Base-by-base conservation (phyloP, 2,113 vertebrate species). In the Onychostoma macrolepis region DNA sequence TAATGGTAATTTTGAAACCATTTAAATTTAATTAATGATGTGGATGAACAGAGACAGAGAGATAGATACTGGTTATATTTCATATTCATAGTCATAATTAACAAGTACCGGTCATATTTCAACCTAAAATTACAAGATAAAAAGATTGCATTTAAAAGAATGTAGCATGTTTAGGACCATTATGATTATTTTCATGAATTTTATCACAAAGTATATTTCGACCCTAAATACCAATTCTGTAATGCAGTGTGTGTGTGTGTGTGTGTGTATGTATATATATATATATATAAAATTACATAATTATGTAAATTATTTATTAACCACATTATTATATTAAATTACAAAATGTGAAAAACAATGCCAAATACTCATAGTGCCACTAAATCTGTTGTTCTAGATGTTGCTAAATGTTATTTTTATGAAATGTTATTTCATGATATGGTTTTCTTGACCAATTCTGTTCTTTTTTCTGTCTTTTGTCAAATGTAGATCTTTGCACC, bases 401-500 rank as follows among this genome's bases (percentile, higher is more conserved):
- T 24, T 38, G 19, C 8, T 38, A 38, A 21, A 72, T 72, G 33
- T 38, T 38, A 72, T 72, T 72, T 71, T 19, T 21, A 71, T 71
- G 17, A 21, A 48, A 21, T 36, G 7, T 36, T 71, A 28, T 50
- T 28, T 50, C 28, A 30, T 17, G 50, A 38, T 75, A 36, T 21
- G 30, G 19, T 41, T 56, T 21, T 19, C 21, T 58, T 84, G 48
- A 84, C 67, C 12, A 53, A 2, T 38, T 53, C 4, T 77, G 33
- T 33, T 53, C 71, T 53, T 61, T 74, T 65, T 1, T 90, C 74
- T 36, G 17, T 90, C 61, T 86, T 85, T 4, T 92, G 74, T 87
- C 71, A 89, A 90, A 76, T 88, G 1, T 89, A 97, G 97, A 95
- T 94, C 94, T 96, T 96, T 96, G 94, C 94, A 94, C 91, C 94